These are phyloP conservation scores for Apteryx mantelli DNA, from an alignment of 2,113 vertebrate genomes.

Conservation along the genomic window DNA sequence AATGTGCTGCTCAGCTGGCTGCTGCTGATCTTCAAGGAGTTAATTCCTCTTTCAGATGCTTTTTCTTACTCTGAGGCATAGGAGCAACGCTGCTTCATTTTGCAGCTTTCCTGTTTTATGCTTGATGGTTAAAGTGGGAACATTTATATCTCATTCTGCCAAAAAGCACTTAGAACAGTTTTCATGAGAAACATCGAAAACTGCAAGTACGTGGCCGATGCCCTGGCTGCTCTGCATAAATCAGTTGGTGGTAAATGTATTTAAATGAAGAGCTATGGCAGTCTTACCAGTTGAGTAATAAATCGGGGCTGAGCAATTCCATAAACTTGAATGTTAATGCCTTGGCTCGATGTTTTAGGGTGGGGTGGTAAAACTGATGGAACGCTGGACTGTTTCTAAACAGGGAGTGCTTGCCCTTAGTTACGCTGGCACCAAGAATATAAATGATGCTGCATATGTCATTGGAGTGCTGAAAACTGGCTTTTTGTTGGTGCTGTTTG, in stretches of 20 bases:
- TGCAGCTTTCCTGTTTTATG: background rate
- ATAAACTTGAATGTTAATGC: conserved; percentile 12
- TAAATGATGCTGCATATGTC: background rate
- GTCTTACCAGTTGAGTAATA: background rate
- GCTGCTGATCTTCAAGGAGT: background rate
- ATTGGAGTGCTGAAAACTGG: conserved; percentile 5
- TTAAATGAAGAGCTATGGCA: conserved; percentile 11
- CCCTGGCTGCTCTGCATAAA: conserved; percentile 3
- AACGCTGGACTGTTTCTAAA: conserved; percentile 36
- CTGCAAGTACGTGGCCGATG: background rate
- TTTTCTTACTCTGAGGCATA: background rate
- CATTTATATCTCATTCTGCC: background rate
- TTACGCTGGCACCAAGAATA: conserved; percentile 19
- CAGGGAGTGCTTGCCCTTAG: conserved; percentile 48
- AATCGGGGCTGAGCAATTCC: conserved; percentile 30
- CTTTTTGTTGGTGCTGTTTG: conserved; percentile 16
- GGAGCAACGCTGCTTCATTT: conserved; percentile 16
- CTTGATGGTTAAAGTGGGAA: conserved; percentile 7
- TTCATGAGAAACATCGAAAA: conserved; percentile 1
- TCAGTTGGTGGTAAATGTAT: background rate
- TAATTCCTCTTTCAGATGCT: conserved; percentile 7
- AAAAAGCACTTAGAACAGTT: background rate
- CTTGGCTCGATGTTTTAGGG: conserved; percentile 41
- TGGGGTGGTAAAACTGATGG: conserved; percentile 7
- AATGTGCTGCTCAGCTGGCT: background rate